These are phyloP conservation scores for Potamilus streckersoni DNA, from an alignment of 1,140 invertebrate species.

Conservation along the genomic window DNA sequence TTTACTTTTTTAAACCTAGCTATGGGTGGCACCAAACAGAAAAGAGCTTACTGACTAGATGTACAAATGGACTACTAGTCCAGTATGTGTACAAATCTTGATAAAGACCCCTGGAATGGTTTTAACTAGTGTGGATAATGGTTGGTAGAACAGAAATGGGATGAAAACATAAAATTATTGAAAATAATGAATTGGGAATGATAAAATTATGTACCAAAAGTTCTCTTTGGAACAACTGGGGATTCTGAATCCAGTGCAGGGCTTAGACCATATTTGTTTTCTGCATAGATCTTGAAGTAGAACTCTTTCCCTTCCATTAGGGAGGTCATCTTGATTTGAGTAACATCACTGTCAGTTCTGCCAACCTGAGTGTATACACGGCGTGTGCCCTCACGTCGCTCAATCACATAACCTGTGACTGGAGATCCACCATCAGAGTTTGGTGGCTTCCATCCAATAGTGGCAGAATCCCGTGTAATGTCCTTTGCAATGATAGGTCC, in stretches of 20 bases:
- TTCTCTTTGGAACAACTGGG: constrained; percentile 93
- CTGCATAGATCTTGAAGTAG: constrained; percentile 96
- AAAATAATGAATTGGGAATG: not conserved
- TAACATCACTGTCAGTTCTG: constrained; percentile 44
- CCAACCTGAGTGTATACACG: constrained; percentile 89
- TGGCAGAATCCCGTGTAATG: constrained; percentile 68
- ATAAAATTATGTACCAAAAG: constrained; percentile 78
- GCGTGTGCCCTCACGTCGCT: constrained; percentile 73
- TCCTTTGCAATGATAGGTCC: constrained; percentile 80
- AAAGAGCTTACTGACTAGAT: too few species aligned
- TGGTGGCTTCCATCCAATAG: constrained; percentile 64
- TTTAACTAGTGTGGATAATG: not conserved
- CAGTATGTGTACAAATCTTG: not conserved
- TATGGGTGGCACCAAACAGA: too few species aligned
- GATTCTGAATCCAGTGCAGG: constrained; percentile 89
- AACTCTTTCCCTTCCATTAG: constrained; percentile 96
- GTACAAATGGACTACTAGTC: too few species aligned
- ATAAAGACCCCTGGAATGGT: not conserved
- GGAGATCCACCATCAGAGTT: constrained; percentile 62
- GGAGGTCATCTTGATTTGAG: constrained; percentile 87
- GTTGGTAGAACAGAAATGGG: not conserved
- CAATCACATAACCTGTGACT: constrained; percentile 64
- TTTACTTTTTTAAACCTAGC: too few species aligned
- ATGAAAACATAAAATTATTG: not conserved
- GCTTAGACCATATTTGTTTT: constrained; percentile 98